Evolutionary conservation across 2,888 invertebrate genomes (phyloP).

Genomic region (Exephanes ischioxanthus): DNA sequence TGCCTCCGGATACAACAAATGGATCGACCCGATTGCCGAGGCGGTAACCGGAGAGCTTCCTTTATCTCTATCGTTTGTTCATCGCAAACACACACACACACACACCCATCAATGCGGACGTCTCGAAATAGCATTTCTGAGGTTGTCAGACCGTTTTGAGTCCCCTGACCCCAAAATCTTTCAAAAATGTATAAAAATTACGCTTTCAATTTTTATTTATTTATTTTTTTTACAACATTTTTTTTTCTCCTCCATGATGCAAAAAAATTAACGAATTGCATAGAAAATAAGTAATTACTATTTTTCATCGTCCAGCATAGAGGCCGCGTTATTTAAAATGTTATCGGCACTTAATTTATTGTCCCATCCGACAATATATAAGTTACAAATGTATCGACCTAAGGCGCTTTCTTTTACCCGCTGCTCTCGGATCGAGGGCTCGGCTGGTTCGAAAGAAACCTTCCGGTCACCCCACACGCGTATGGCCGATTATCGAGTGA

Average conservation of each 20-base stretch:
- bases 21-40: conserved; percentile 20
- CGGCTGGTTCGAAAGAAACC: conserved; percentile 64
- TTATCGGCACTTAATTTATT: conserved; percentile 45
- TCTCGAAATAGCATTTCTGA: background rate
- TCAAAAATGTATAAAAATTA: background rate
- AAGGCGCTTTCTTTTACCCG: conserved; percentile 16
- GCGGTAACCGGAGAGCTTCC: conserved; percentile 49
- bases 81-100: conserved; percentile 15
- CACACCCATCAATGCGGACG: background rate
- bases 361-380: conserved; percentile 24
- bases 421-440: conserved; percentile 41
- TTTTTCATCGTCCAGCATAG: background rate
- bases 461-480: conserved; percentile 78
- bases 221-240: background rate
- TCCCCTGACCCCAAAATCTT: background rate
- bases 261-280: background rate
- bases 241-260: background rate
- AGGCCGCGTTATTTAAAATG: background rate
- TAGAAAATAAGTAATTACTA: too few relatives aligned
- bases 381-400: conserved; percentile 4
- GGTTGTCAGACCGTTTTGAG: background rate
- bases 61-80: conserved; percentile 57
- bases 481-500: conserved; percentile 52
- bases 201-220: background rate
- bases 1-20: conserved; percentile 34